Conservation (phyloP, 2,888 invertebrate species). For the Amphipoea lucens region DNA sequence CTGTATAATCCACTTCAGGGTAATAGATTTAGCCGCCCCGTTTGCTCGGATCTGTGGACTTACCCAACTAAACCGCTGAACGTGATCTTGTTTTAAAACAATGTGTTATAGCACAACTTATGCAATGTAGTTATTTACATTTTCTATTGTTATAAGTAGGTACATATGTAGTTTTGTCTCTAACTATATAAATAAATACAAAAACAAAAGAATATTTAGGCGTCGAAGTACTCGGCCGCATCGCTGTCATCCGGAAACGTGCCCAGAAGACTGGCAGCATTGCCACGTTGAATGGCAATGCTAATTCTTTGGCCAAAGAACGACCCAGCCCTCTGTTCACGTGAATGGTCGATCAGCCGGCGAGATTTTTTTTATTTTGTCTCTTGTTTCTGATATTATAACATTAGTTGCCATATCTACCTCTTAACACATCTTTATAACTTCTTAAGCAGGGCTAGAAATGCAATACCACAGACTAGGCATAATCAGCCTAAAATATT, state of each 20-base stretch:
- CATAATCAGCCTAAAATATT: neutral
- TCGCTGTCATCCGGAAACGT: too few relatives aligned
- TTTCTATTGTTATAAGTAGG: neutral
- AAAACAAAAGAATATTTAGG: too few relatives aligned
- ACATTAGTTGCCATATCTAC: neutral
- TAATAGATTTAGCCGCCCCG: conserved; percentile 35
- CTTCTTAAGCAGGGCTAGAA: neutral
- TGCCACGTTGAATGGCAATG: neutral
- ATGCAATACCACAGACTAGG: neutral
- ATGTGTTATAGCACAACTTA: conserved; percentile 19
- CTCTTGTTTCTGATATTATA: neutral
- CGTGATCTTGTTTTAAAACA: conserved; percentile 33
- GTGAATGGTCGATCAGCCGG: too few relatives aligned
- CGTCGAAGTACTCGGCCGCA: too few relatives aligned
- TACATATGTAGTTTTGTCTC: too few relatives aligned
- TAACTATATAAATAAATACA: too few relatives aligned
- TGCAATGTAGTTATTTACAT: neutral
- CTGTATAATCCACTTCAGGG: neutral
- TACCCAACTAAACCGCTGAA: conserved; percentile 37
- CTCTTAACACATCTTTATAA: neutral
- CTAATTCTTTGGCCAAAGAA: too few relatives aligned
- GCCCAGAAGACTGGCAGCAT: too few relatives aligned
- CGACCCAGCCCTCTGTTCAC: too few relatives aligned
- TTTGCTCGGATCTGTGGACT: conserved; percentile 34
- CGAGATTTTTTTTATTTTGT: too few relatives aligned